A percentile compares a stretch with the other conserved stretches of the same genome.
Conservation (phyloP, 1,140 invertebrate genomes). For the Drosophila kohkoa region DNA sequence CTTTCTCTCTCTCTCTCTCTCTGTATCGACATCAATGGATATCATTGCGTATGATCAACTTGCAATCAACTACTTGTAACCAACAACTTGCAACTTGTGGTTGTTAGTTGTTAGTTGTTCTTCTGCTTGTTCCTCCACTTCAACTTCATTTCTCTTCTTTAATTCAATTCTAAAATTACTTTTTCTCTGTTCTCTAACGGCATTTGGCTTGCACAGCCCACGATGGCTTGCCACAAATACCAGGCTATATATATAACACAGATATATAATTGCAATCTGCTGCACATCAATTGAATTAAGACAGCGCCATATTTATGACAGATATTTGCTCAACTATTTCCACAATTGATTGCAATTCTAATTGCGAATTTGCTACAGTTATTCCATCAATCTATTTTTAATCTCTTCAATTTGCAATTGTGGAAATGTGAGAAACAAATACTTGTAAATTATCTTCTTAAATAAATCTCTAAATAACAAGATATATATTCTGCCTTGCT, state of each 20-base stretch:
- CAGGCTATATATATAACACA: not conserved
- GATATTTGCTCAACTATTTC: not conserved
- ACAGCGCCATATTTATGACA: not conserved
- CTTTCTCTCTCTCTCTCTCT: not conserved
- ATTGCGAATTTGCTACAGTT: not conserved
- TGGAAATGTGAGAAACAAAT: no score
- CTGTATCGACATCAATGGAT: constrained; percentile 10
- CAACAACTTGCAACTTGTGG: not conserved
- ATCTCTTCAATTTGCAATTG: no score
- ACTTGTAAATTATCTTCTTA: no score
- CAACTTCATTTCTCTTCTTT: not conserved
- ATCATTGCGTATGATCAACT: constrained; percentile 17
- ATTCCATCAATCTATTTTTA: no score
- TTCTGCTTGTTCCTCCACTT: not conserved
- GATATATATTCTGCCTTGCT: no score
- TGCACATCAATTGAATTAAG: not conserved
- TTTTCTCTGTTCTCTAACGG: not conserved
- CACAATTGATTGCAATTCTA: not conserved
- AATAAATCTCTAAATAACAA: no score
- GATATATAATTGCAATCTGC: not conserved
- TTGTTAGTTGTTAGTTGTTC: not conserved
- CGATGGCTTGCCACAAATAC: no score
- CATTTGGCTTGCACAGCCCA: not conserved
- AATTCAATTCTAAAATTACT: constrained; percentile 1
- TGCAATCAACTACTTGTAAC: not conserved